These are phyloP conservation scores for Dasypolia templi DNA, from an alignment of 2,888 invertebrate genomes.

Conservation along the genomic window DNA sequence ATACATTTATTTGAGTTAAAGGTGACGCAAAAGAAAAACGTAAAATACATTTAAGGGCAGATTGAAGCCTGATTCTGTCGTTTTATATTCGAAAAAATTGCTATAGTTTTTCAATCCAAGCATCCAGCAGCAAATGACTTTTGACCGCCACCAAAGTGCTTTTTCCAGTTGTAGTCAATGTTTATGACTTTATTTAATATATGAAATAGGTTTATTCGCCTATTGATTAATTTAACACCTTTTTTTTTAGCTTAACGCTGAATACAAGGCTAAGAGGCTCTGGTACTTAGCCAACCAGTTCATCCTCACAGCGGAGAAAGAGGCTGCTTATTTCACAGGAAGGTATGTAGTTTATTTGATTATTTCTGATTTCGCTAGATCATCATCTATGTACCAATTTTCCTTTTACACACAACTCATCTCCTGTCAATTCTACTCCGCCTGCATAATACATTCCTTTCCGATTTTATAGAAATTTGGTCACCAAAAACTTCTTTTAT, in stretches of 20 bases:
- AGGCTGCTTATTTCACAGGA: slow-evolving; percentile 89
- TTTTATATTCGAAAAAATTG: too few relatives aligned
- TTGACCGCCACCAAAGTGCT: too few relatives aligned
- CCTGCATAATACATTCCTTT: background rate
- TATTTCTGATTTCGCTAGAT: background rate
- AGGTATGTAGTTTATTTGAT: slow-evolving; percentile 77
- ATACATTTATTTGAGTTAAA: too few relatives aligned
- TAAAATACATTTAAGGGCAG: too few relatives aligned
- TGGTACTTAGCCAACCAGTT: slow-evolving; percentile 91
- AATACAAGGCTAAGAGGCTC: slow-evolving; percentile 89
- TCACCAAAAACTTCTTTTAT: background rate
- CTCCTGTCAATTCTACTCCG: background rate
- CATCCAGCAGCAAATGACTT: too few relatives aligned
- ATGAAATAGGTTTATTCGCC: too few relatives aligned
- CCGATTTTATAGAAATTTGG: background rate
- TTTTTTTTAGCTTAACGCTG: slow-evolving; percentile 81
- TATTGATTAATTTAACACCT: background rate
- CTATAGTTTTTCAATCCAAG: too few relatives aligned
- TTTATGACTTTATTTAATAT: too few relatives aligned
- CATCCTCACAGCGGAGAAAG: slow-evolving; percentile 90
- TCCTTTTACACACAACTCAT: background rate
- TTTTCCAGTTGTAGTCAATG: too few relatives aligned
- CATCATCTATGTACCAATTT: background rate
- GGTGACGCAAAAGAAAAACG: too few relatives aligned
- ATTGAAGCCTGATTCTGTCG: too few relatives aligned